Conservation (phyloP, 92 coral and sea anemone genomes). For the Palythoa grandiflora region DNA sequence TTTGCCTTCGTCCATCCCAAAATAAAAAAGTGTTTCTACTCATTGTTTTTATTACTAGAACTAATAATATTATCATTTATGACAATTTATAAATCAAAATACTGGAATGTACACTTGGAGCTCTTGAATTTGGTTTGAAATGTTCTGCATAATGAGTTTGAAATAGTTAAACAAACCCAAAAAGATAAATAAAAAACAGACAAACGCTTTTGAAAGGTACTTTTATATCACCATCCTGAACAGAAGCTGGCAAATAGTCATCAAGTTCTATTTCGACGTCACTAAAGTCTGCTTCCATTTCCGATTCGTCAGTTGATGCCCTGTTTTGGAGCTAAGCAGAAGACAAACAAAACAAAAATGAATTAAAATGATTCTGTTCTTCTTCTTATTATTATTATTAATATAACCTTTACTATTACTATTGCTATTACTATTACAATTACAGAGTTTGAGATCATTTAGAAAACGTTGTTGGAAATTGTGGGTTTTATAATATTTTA, state of each 20-base stretch:
- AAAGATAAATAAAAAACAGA: not conserved
- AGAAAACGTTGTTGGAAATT: too few relatives aligned
- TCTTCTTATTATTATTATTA: not conserved
- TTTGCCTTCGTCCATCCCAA: too few relatives aligned
- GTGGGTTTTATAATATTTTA: too few relatives aligned
- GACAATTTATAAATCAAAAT: too few relatives aligned
- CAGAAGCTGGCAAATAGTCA: constrained; percentile 68
- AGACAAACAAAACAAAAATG: not conserved
- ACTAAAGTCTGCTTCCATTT: not conserved
- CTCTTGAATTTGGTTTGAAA: too few relatives aligned
- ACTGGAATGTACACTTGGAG: too few relatives aligned
- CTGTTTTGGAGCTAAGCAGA: constrained; percentile 4
- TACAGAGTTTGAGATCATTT: not conserved
- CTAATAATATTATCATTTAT: too few relatives aligned
- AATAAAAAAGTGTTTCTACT: too few relatives aligned
- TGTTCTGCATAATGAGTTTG: too few relatives aligned
- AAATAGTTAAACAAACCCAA: not conserved
- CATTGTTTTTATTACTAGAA: too few relatives aligned
- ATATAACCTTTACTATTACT: not conserved
- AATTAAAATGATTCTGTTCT: not conserved
- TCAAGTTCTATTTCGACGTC: constrained; percentile 87
- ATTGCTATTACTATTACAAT: not conserved
- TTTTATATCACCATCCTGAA: constrained; percentile 23
- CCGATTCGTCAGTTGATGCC: not conserved
- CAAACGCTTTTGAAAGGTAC: not conserved